Evolutionary conservation across 2,113 vertebrate species (phyloP).

Genomic region (Phocoena phocoena): DNA sequence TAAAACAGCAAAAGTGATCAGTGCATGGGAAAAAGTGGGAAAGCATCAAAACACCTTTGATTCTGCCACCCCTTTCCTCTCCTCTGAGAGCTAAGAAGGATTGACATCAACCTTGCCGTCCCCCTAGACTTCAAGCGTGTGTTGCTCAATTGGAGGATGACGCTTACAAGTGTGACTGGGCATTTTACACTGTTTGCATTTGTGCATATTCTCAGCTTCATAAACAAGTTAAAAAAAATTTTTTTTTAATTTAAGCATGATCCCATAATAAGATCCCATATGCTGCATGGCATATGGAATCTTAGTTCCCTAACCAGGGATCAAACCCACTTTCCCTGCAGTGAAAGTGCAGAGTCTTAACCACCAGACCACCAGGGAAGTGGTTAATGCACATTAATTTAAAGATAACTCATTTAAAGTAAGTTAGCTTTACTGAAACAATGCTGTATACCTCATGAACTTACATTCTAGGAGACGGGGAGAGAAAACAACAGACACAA

Average conservation of each 20-base stretch:
- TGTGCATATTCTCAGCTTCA: not conserved
- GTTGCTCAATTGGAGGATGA: not conserved
- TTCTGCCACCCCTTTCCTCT: not conserved
- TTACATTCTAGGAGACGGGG: not conserved
- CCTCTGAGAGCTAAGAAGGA: not conserved
- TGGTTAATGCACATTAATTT: not conserved
- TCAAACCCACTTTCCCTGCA: not conserved
- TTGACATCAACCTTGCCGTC: not conserved
- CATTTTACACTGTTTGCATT: not conserved
- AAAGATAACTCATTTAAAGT: not conserved
- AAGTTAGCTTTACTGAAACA: not conserved
- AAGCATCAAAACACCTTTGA: too few relatives aligned
- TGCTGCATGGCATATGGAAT: not conserved
- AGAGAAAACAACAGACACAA: not conserved
- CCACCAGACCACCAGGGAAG: not conserved
- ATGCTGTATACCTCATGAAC: not conserved
- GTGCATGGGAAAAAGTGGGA: not conserved
- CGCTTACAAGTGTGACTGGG: not conserved
- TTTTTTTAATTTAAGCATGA: not conserved
- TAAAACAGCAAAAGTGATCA: not conserved
- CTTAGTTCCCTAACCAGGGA: not conserved
- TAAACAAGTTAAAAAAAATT: not conserved
- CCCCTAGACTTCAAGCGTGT: not conserved
- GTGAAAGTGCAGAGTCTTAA: not conserved
- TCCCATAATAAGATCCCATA: not conserved